Base-by-base conservation (phyloP, 1,140 invertebrate genomes). In the Macrotrachela quadricornifera region DNA sequence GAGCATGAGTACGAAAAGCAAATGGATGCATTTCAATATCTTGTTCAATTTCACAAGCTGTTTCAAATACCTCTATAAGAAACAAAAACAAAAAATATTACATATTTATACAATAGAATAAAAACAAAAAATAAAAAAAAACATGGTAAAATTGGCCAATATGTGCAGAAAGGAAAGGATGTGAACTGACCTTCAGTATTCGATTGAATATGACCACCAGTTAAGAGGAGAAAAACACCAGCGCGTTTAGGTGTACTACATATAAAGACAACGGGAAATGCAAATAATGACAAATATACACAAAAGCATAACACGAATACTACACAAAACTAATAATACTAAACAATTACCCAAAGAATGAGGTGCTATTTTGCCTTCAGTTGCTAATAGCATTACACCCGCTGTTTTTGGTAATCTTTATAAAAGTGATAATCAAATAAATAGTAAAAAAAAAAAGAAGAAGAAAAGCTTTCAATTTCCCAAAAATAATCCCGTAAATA, bases 141-240 rank as follows among this genome's bases (percentile, higher is more conserved):
- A n/a, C n/a, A n/a, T n/a, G n/a, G n/a, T n/a, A n/a, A n/a, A n/a
- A n/a, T n/a, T n/a, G n/a, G n/a, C n/a, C n/a, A 30, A 6, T 47
- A 13, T 18, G 46, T 36, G 11, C 13, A 16, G 4, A 14, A 36
- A 47, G 21, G 30, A 30, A 12, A 30, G 14, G 10, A n/a, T 51
- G 46, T 40, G 13, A 44, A 54, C 58, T 53, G 61, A 70, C 68
- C 65, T 30, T 59, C 70, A 37, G 72, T 71, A 56, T 77, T 74
- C 1, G 83, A 73, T 11, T 76, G 74, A 59, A 92, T 83, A 6
- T 61, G 57, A 10, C 87, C 87, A 50, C 76, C 76, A 1, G 86
- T 88, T 11, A 82, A 83, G 46, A 92, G 63, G 3, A 92, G 67
- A 39, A 87, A 71, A 4, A 94, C 84, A 10, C 86, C 87, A 43